These are phyloP conservation scores for Chrysolina oricalcia DNA, from an alignment of 2,888 invertebrate genomes.

Conservation along the genomic window DNA sequence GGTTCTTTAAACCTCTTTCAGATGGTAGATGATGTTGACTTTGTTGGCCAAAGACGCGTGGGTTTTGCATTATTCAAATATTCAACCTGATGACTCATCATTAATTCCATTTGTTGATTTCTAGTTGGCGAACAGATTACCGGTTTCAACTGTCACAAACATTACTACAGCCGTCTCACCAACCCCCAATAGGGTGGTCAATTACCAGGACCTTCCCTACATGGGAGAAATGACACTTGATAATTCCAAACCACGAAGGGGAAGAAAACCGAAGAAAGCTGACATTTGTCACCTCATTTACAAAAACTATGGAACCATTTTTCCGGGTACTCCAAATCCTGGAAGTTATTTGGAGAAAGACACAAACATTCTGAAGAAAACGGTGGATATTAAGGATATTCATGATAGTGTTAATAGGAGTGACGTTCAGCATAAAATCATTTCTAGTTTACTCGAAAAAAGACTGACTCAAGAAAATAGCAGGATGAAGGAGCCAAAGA, in stretches of 20 bases:
- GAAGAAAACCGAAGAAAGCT: constrained; percentile 92
- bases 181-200: constrained; percentile 73
- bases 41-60: neutral
- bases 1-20: too few species aligned
- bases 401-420: constrained; percentile 71
- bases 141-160: constrained; percentile 23
- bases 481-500: constrained; percentile 66
- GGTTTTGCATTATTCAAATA: neutral
- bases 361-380: constrained; percentile 45
- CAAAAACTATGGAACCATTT: constrained; percentile 91
- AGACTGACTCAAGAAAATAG: constrained; percentile 81
- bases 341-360: constrained; percentile 73
- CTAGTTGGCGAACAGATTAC: constrained; percentile 35
- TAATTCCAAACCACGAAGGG: constrained; percentile 89
- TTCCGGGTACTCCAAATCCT: constrained; percentile 82
- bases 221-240: constrained; percentile 95
- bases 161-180: constrained; percentile 30
- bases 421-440: constrained; percentile 80
- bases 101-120: constrained; percentile 8
- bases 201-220: constrained; percentile 89
- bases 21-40: too few species aligned
- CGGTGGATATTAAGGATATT: constrained; percentile 55
- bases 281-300: constrained; percentile 94
- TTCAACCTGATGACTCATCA: neutral
- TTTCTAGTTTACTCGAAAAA: constrained; percentile 81